Conservation (phyloP, 2,888 invertebrate genomes). For the Andricus quercusramuli region DNA sequence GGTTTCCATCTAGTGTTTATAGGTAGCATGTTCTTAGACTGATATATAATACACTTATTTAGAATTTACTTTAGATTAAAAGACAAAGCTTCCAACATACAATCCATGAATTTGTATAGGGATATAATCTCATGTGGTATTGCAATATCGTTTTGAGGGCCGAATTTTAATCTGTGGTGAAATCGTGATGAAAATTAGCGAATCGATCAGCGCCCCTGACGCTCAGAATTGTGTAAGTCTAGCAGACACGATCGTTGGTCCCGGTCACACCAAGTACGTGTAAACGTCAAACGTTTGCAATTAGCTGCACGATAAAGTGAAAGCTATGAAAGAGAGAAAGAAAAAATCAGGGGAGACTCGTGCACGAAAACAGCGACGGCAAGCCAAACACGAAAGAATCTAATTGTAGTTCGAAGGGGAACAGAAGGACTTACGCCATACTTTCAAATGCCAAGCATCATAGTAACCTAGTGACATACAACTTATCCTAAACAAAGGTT, state of each 20-base stretch:
- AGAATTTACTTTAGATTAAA: too few species aligned
- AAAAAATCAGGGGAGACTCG: slow-evolving; percentile 58
- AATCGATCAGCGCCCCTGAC: slow-evolving; percentile 32
- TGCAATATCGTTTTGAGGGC: background rate
- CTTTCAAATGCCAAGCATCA: slow-evolving; percentile 43
- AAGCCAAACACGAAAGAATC: slow-evolving; percentile 60
- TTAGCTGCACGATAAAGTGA: slow-evolving; percentile 62
- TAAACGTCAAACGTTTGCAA: slow-evolving; percentile 64
- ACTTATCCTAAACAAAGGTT: background rate
- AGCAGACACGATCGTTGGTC: slow-evolving; percentile 44
- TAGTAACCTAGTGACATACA: slow-evolving; percentile 52
- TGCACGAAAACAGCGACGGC: slow-evolving; percentile 58
- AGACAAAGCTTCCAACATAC: too few species aligned
- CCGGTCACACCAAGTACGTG: slow-evolving; percentile 53
- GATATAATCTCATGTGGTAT: background rate
- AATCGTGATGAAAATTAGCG: slow-evolving; percentile 28
- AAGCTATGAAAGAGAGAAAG: slow-evolving; percentile 46
- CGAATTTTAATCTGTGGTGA: background rate
- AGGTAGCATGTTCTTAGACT: background rate
- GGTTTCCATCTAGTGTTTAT: slow-evolving; percentile 9
- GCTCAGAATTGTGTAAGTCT: slow-evolving; percentile 8
- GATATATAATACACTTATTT: too few species aligned
- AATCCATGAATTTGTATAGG: background rate
- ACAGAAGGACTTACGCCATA: slow-evolving; percentile 7
- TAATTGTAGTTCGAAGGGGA: slow-evolving; percentile 57